phyloP scores from a whole-genome alignment of 1,140 invertebrate species.

The Palaemon carinicauda region DNA sequence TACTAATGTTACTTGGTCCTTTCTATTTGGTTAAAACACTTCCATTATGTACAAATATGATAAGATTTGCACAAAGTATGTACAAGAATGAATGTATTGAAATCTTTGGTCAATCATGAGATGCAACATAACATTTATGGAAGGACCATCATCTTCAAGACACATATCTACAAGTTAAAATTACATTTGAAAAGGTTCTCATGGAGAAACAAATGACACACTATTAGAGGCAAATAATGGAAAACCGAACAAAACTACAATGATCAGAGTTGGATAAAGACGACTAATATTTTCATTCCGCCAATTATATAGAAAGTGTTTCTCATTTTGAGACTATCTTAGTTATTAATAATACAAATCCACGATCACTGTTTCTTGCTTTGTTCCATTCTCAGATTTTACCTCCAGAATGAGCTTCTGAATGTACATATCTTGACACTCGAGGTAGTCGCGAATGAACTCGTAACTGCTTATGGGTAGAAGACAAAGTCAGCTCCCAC shows the following conservation, averaged over 20 bases:
- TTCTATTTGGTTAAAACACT: constrained; percentile 52
- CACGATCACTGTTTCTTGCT: constrained; percentile 12
- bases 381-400: constrained; percentile 30
- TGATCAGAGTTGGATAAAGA: constrained; percentile 17
- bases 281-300: neutral
- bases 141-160: constrained; percentile 51
- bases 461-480: neutral
- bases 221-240: constrained; percentile 41
- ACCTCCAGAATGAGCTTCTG: constrained; percentile 42
- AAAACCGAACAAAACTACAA: constrained; percentile 38
- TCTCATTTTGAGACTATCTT: neutral
- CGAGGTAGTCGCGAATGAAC: constrained; percentile 48
- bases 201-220: constrained; percentile 52
- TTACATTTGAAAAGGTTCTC: constrained; percentile 46
- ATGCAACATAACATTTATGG: constrained; percentile 52
- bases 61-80: constrained; percentile 51
- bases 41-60: constrained; percentile 53
- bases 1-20: constrained; percentile 57
- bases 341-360: neutral
- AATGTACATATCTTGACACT: constrained; percentile 48
- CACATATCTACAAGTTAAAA: constrained; percentile 57
- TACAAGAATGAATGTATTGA: constrained; percentile 54
- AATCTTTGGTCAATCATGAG: constrained; percentile 57
- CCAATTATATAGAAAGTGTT: neutral
- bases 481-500: neutral